phyloP scores from a whole-genome alignment of 2,113 vertebrate species.

The Cryptomyrus ogoouensis region DNA sequence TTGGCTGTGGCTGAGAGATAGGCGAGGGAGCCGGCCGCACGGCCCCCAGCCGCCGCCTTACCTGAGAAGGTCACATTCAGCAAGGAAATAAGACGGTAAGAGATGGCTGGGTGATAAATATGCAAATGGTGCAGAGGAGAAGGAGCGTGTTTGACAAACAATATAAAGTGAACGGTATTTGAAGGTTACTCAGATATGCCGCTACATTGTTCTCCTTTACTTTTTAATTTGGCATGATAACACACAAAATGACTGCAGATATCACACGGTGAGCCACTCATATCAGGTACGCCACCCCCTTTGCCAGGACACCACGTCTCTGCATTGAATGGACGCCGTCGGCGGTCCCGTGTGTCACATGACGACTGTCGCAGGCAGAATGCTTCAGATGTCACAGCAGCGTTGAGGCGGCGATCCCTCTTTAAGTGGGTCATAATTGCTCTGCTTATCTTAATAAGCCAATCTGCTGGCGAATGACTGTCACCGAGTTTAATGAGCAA shows the following conservation, averaged over 20 bases:
- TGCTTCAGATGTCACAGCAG: not conserved
- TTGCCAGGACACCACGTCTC: not conserved
- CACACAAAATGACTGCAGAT: constrained; percentile 52
- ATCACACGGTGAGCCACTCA: constrained; percentile 42
- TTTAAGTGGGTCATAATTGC: not conserved
- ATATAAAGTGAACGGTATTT: constrained; percentile 72
- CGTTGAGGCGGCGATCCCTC: not conserved
- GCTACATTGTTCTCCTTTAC: constrained; percentile 33
- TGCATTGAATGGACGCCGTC: not conserved
- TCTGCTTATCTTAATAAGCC: not conserved
- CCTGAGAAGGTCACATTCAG: constrained; percentile 56
- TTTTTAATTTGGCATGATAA: constrained; percentile 51
- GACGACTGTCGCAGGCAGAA: not conserved
- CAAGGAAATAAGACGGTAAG: constrained; percentile 49
- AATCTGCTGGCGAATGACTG: not conserved
- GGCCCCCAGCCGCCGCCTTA: constrained; percentile 64
- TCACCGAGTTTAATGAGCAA: not conserved
- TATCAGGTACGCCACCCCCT: constrained; percentile 40
- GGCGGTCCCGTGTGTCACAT: not conserved
- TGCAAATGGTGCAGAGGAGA: constrained; percentile 73
- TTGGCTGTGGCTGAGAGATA: constrained; percentile 17
- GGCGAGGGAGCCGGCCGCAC: constrained; percentile 46
- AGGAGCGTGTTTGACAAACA: constrained; percentile 76
- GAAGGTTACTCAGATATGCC: constrained; percentile 67
- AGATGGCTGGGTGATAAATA: constrained; percentile 85